Conservation (phyloP, 92 coral and sea anemone species). For the Metridium senile region DNA sequence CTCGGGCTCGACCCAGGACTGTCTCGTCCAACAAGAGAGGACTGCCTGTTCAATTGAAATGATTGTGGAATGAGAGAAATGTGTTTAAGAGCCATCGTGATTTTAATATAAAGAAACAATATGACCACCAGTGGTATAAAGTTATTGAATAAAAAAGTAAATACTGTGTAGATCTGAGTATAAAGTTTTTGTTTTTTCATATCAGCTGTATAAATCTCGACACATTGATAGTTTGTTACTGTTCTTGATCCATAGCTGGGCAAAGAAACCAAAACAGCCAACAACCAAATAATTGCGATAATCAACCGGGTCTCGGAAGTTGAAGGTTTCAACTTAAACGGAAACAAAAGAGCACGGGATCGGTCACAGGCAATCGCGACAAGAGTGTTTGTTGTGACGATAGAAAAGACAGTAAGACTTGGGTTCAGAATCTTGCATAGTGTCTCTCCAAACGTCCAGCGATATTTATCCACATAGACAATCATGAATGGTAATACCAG, state of each 20-base stretch:
- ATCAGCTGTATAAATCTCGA: constrained; percentile 57
- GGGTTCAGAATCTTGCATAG: constrained; percentile 76
- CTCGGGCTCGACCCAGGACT: constrained; percentile 63
- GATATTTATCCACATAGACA: constrained; percentile 33
- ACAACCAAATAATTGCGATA: constrained; percentile 62
- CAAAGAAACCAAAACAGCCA: constrained; percentile 67
- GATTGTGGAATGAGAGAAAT: constrained; percentile 61
- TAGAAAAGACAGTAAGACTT: constrained; percentile 63
- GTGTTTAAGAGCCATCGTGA: constrained; percentile 65
- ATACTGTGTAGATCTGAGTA: constrained; percentile 52
- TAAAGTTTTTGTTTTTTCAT: constrained; percentile 25
- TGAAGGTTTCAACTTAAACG: constrained; percentile 71
- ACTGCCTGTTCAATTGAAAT: constrained; percentile 49
- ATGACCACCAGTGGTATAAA: constrained; percentile 68
- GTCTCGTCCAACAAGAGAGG: constrained; percentile 62
- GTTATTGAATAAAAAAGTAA: constrained; percentile 56
- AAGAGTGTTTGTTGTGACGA: constrained; percentile 77
- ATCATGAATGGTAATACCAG: constrained; percentile 62
- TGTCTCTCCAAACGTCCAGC: constrained; percentile 72
- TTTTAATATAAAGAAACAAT: constrained; percentile 55
- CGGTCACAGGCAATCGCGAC: constrained; percentile 90
- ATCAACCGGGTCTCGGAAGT: constrained; percentile 74
- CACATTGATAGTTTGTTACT: constrained; percentile 15
- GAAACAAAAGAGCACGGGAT: constrained; percentile 77
- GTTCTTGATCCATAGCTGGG: constrained; percentile 72